These are phyloP conservation scores for Procambarus clarkii DNA, from an alignment of 1,140 invertebrate species.

Conservation along the genomic window DNA sequence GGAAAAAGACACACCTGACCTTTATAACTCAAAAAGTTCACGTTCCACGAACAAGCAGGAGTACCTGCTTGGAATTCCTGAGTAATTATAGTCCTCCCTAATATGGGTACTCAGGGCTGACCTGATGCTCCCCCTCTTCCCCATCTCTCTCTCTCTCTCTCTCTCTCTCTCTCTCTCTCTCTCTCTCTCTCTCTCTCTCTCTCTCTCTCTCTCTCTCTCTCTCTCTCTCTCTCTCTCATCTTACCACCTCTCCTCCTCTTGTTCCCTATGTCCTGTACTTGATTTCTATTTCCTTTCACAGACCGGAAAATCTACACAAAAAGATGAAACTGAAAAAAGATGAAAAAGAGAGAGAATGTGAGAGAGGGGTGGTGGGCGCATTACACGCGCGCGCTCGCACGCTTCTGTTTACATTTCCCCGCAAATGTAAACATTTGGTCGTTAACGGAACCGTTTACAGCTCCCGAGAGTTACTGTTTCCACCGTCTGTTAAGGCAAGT, in stretches of 20 bases:
- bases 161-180: neutral
- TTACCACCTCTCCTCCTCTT: neutral
- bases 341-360: neutral
- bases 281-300: neutral
- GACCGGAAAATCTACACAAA: neutral
- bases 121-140: neutral
- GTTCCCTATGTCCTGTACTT: neutral
- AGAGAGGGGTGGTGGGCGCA: no score
- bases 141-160: neutral
- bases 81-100: neutral
- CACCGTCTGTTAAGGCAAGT: no score
- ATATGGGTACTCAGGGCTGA: neutral
- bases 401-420: no score
- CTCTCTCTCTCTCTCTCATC: neutral
- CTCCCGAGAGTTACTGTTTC: no score
- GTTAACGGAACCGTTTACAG: no score
- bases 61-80: neutral
- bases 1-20: neutral
- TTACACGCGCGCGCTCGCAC: no score
- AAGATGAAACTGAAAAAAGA: neutral
- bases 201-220: neutral
- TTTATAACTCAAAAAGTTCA: neutral
- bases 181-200: neutral
- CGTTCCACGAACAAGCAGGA: neutral
- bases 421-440: no score